phyloP scores from a whole-genome alignment of 2,888 invertebrate genomes.

The Mycalesis mineus region DNA sequence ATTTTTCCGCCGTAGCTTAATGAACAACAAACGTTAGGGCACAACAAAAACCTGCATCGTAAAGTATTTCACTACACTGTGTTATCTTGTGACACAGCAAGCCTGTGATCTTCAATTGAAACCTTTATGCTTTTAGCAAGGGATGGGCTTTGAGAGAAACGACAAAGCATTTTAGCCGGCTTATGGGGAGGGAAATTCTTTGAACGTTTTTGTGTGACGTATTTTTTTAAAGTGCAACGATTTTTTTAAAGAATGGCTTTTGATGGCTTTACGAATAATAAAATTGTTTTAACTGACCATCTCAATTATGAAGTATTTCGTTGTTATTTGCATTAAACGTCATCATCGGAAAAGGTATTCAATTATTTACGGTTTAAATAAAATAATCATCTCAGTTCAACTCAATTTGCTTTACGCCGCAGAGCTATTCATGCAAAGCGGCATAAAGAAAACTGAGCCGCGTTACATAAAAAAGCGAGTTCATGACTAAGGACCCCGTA shows the following conservation, averaged over 20 bases:
- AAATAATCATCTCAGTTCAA: no score
- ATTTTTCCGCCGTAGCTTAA: not conserved
- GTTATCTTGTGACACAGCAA: conserved; percentile 1
- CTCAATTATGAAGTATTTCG: no score
- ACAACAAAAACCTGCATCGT: not conserved
- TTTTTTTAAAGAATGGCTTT: not conserved
- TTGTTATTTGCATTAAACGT: no score
- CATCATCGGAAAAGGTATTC: no score
- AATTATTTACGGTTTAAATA: no score
- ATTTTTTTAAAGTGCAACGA: not conserved
- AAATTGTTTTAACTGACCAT: no score
- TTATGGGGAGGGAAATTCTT: conserved; percentile 1
- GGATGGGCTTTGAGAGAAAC: not conserved
- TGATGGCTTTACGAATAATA: no score
- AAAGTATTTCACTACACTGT: not conserved
- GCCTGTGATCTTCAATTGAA: not conserved
- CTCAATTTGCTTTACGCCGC: no score
- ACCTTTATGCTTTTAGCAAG: not conserved
- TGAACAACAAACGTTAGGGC: not conserved
- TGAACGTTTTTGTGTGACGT: not conserved
- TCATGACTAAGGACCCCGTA: no score
- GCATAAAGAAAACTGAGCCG: no score
- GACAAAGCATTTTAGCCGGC: conserved; percentile 6
- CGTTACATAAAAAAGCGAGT: no score
- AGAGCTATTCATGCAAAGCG: no score